phyloP scores from a whole-genome alignment of 2,113 vertebrate species.

The Heptranchias perlo region DNA sequence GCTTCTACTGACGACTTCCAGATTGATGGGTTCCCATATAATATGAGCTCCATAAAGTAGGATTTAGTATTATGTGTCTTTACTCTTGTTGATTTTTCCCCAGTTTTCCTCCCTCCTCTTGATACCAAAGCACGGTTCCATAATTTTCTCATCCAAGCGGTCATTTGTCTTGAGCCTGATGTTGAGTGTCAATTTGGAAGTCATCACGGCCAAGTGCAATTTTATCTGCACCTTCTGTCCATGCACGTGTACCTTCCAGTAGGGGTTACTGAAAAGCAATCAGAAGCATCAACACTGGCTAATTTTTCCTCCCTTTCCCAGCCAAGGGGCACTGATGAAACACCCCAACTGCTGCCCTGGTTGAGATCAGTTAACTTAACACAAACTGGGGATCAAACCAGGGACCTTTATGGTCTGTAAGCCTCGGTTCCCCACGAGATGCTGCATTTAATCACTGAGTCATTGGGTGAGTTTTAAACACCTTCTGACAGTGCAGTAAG shows the following conservation, averaged over 20 bases:
- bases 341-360: too few species aligned
- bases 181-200: background rate
- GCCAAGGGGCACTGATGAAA: too few species aligned
- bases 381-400: background rate
- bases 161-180: background rate
- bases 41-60: background rate
- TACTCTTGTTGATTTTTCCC: background rate
- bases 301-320: too few species aligned
- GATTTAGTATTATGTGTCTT: background rate
- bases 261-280: too few species aligned
- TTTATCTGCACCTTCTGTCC: too few species aligned
- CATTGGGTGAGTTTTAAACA: background rate
- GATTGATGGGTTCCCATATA: too few species aligned
- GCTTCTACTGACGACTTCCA: background rate
- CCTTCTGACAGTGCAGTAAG: background rate
- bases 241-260: too few species aligned
- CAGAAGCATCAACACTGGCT: too few species aligned
- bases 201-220: too few species aligned
- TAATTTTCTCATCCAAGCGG: background rate
- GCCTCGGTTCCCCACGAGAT: background rate
- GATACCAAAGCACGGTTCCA: too few species aligned
- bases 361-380: background rate
- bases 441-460: background rate
- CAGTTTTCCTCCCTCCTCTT: background rate
- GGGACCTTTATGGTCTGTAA: background rate